Percentiles rank a stretch among this genome's conserved stretches.
phyloP scores from a whole-genome alignment of 2,888 invertebrate species.

The Yponomeuta sedellus region DNA sequence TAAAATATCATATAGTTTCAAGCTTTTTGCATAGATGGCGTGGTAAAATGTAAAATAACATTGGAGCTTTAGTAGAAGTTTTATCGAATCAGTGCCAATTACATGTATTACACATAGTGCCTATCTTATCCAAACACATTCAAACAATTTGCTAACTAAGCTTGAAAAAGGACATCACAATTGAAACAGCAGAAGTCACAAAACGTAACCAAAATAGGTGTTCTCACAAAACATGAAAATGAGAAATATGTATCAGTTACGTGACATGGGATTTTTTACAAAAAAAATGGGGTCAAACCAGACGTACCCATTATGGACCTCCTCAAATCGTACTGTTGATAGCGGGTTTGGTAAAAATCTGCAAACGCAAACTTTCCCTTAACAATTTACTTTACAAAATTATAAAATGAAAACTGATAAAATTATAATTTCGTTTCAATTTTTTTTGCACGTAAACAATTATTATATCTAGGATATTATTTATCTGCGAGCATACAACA shows the following conservation, averaged over 20 bases:
- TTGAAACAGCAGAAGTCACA: background rate
- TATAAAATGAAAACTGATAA: no score
- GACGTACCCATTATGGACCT: conserved; percentile 60
- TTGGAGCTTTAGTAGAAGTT: background rate
- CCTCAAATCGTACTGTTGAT: conserved; percentile 48
- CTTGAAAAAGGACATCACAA: background rate
- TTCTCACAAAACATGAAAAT: background rate
- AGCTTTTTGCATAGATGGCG: background rate
- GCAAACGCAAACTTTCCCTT: conserved; percentile 32
- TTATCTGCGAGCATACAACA: no score
- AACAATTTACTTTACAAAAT: no score
- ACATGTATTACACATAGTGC: no score
- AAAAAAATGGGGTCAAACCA: conserved; percentile 24
- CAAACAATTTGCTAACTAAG: no score
- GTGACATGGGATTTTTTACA: no score
- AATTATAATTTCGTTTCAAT: no score
- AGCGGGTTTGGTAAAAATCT: conserved; percentile 54
- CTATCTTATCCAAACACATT: no score
- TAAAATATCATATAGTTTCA: background rate
- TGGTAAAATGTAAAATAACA: background rate
- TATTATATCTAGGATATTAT: no score
- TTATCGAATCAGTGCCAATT: background rate
- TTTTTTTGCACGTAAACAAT: no score
- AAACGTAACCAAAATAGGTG: background rate
- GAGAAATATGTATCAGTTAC: background rate